phyloP scores from a whole-genome alignment of 2,797 vertebrate species.

The Caiman crocodilus region DNA sequence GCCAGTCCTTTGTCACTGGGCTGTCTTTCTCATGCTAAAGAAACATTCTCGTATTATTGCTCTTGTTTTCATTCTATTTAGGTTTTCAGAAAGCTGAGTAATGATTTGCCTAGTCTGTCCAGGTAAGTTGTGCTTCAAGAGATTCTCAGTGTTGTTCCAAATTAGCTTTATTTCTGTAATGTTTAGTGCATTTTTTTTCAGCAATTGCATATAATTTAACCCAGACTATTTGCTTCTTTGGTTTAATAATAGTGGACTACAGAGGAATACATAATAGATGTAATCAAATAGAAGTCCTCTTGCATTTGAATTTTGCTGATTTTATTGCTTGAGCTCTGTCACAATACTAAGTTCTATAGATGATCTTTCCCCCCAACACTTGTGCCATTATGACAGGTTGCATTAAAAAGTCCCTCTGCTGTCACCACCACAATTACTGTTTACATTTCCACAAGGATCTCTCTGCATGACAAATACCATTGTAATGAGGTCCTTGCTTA shows the following conservation, averaged over 20 bases:
- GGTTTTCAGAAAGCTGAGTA: background rate
- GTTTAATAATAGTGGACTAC: background rate
- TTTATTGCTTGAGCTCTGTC: background rate
- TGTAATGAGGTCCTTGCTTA: background rate
- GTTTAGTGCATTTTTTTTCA: background rate
- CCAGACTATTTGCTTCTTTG: background rate
- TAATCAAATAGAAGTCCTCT: background rate
- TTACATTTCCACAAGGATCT: background rate
- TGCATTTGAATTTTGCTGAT: background rate
- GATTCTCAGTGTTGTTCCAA: background rate
- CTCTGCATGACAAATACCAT: background rate
- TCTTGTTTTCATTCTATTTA: background rate
- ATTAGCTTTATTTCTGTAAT: background rate
- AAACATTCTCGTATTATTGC: background rate
- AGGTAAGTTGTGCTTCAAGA: background rate
- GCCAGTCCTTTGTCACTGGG: background rate
- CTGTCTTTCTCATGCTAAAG: background rate
- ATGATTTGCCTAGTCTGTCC: rapidly evolving
- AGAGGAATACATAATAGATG: background rate
- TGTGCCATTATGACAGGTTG: background rate
- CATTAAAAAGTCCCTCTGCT: background rate
- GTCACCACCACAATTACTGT: too few relatives aligned
- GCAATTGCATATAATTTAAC: background rate
- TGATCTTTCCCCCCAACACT: background rate
- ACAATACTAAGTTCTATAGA: background rate